Percentiles rank a stretch among this genome's conserved stretches.
Evolutionary conservation across 2,888 invertebrate species (phyloP).

Genomic region (Loripinus fragilis): DNA sequence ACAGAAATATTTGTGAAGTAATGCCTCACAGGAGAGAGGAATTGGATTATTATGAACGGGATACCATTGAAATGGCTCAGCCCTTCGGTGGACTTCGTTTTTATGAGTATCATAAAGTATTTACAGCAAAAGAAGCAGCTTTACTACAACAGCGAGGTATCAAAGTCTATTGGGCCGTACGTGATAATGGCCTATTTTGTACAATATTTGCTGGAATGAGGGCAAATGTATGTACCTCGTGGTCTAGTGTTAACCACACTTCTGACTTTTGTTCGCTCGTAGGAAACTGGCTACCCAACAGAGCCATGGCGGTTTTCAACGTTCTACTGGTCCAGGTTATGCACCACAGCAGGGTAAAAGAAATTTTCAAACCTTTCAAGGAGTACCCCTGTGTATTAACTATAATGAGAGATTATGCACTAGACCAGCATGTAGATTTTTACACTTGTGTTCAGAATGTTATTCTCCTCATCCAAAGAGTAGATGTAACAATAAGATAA

Average conservation of each 20-base stretch:
- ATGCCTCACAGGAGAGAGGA: neutral
- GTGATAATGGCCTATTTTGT: slow-evolving; percentile 13
- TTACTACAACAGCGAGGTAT: neutral
- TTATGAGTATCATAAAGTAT: slow-evolving; percentile 7
- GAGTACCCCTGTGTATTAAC: neutral
- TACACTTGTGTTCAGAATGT: neutral
- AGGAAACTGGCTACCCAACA: neutral
- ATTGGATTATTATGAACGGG: neutral
- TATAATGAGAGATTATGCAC: neutral
- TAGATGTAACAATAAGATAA: neutral
- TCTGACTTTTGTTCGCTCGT: neutral
- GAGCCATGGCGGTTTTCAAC: neutral
- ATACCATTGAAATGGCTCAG: neutral
- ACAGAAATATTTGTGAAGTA: neutral
- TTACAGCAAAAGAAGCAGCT: neutral
- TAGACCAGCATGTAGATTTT: neutral
- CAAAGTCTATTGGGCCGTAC: slow-evolving; percentile 6
- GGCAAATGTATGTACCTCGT: neutral
- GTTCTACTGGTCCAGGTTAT: neutral
- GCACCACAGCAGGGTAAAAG: no score
- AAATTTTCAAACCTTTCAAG: neutral
- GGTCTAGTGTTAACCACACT: neutral
- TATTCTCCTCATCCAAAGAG: neutral
- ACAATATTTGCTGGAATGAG: neutral
- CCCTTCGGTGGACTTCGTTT: neutral